These are phyloP conservation scores for Myripristis jacobus DNA, from an alignment of 2,797 vertebrate species.

Conservation along the genomic window DNA sequence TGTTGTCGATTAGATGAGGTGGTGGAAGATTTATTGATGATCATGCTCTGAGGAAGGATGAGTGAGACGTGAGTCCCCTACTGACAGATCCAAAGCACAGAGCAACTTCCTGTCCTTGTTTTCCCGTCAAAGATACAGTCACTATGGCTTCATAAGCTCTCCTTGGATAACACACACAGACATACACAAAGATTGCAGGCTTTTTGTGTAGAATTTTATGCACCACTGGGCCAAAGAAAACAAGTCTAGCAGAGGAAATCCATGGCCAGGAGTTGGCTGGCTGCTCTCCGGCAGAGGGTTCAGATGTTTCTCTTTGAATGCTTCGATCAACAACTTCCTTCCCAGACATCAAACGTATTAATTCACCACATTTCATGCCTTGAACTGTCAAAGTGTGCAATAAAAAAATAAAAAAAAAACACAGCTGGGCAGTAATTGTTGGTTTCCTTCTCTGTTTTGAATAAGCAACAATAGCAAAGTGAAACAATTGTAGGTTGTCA, in stretches of 20 bases:
- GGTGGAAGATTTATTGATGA: neutral
- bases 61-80: slow-evolving; percentile 10
- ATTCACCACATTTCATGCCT: slow-evolving; percentile 28
- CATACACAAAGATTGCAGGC: neutral
- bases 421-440: neutral
- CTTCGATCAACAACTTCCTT: slow-evolving; percentile 63
- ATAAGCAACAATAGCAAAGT: slow-evolving; percentile 8
- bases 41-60: neutral
- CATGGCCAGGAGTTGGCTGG: slow-evolving; percentile 28
- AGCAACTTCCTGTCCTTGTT: slow-evolving; percentile 26
- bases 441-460: slow-evolving; percentile 4
- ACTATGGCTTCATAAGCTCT: slow-evolving; percentile 32
- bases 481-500: neutral
- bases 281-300: slow-evolving; percentile 17
- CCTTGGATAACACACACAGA: slow-evolving; percentile 18
- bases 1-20: neutral
- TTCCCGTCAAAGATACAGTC: slow-evolving; percentile 24
- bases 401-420: slow-evolving; percentile 37
- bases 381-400: slow-evolving; percentile 13
- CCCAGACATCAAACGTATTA: slow-evolving; percentile 28
- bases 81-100: neutral
- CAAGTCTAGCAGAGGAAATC: slow-evolving; percentile 46
- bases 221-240: slow-evolving; percentile 55
- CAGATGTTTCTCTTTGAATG: slow-evolving; percentile 31
- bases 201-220: slow-evolving; percentile 36